Evolutionary conservation across 1,140 invertebrate genomes (phyloP), one percentile per base, ranked within the genome.

Genomic region (Gryllus bimaculatus): DNA sequence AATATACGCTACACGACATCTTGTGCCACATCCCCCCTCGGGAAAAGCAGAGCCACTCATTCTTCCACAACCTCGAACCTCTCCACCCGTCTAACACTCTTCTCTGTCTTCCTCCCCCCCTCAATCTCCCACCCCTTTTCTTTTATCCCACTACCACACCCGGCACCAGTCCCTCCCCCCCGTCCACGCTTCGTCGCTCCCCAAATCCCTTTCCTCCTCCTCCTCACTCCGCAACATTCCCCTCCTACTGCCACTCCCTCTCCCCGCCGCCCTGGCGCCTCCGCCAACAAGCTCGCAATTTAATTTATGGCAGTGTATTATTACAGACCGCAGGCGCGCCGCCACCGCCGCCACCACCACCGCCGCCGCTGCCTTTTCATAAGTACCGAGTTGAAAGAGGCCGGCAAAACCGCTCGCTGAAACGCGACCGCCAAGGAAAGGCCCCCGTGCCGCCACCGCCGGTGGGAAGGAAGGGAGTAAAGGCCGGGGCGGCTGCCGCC

Each of bases 251-350:
- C n/a, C n/a, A n/a, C n/a, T 39, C 26, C 26, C 26, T 5, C 26
- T 39, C 26, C 26, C 26, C 26, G 26, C 26, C 26, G 5, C 26
- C 26, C 26, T 39, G 26, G 26, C 26, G 54, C 54, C 10, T 10
- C 54, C 10, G 54, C 54, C 54, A 66, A 66, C 54, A 66, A 66
- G 54, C 54, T 66, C 54, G 54, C 54, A 66, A 66, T 66, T 66
- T 66, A 66, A 66, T 66, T 66, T 66, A 66, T 66, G 54, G 54
- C 54, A 66, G 54, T 66, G 54, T 66, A 66, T 66, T 66, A 66
- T 66, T 66, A 66, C 54, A 66, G 54, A 66, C 54, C 54, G 18
- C 54, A 66, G 54, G 54, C 54, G 54, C 54, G 54, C 54, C 10
- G 54, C 54, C 54, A 3, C 18, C 54, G 7, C 10, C 10, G 54